phyloP scores from a whole-genome alignment of 2,888 invertebrate species.

The Seira musarum region DNA sequence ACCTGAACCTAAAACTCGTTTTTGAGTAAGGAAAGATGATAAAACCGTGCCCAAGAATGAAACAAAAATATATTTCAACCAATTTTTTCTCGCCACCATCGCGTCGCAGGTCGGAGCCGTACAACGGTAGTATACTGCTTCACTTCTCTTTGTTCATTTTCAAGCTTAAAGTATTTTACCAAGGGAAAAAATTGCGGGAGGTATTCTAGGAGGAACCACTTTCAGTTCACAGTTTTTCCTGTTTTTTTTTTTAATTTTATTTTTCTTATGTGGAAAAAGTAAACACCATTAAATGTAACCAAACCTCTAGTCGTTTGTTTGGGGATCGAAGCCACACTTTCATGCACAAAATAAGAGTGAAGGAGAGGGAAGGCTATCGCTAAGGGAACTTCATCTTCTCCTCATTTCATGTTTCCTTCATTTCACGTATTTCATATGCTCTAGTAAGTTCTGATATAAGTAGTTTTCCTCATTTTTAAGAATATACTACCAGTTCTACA shows the following conservation, averaged over 20 bases:
- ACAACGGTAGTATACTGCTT: background rate
- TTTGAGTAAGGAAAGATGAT: too few relatives aligned
- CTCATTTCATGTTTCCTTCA: conserved; percentile 13
- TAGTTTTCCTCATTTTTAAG: background rate
- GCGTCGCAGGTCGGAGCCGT: background rate
- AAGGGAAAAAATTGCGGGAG: background rate
- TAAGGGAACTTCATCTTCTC: conserved; percentile 43
- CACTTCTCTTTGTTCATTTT: background rate
- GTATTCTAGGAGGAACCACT: background rate
- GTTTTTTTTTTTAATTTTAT: background rate
- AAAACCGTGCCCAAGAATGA: too few relatives aligned
- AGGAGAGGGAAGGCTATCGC: conserved; percentile 22
- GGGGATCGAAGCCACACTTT: background rate
- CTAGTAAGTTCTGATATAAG: background rate
- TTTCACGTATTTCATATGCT: conserved; percentile 3
- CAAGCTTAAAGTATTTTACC: background rate
- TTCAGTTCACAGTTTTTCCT: background rate
- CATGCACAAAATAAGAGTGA: background rate
- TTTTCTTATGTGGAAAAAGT: background rate
- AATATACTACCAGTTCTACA: background rate
- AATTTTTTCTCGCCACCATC: too few relatives aligned
- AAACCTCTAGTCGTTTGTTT: conserved; percentile 42
- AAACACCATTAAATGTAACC: conserved; percentile 51
- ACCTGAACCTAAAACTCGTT: too few relatives aligned
- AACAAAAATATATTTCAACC: too few relatives aligned